Base-by-base conservation (phyloP, 2,797 vertebrate genomes). In the Mormyrops attenuatus region DNA sequence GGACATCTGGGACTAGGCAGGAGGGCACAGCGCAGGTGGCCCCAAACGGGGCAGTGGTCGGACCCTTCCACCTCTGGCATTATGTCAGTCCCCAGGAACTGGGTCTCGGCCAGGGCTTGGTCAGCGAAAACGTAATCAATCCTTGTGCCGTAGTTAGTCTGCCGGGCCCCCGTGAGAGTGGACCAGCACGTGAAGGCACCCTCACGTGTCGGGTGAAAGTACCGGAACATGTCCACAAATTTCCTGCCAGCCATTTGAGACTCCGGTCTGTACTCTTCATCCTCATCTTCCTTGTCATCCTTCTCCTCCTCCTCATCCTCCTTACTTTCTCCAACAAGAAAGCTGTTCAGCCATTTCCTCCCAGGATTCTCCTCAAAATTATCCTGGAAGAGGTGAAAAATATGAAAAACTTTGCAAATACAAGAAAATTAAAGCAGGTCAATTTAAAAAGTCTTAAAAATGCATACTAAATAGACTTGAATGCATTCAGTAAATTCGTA, bases 171-270 rank as follows among this genome's bases (percentile, higher is more conserved):
- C 0, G 96, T 97, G 44, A 96, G 92, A 0, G 95, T 96, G 38
- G 95, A 97, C 97, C 97, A 98, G 92, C 97, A 98, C 0, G 97
- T 98, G 92, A 97, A 99, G 82, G 97, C 97, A 0, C 94, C 93
- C 11, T 93, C 88, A 87, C 96, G 96, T 6, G 93, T 93, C 9
- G 97, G 97, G 88, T 99, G 97, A 92, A 98, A 97, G 92, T 92
- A 93, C 9, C 97, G 96, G 92, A 97, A 98, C 5, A 94, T 96
- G 88, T 98, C 97, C 0, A 98, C 92, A 89, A 99, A 98, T 85
- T 92, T 94, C 3, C 96, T 49, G 44, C 15, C 2, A n/a, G 88
- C 38, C 53, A 92, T 90, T 34, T 82, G n/a, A 13, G 91, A 69
- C 4, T 63, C 90, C 34, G 90, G 88, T 3, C 44, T 84, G n/a